Percentiles rank a stretch among this genome's conserved stretches.
These are phyloP conservation scores for Loris lydekkerianus DNA, from an alignment of 2,797 vertebrate genomes.

Conservation along the genomic window DNA sequence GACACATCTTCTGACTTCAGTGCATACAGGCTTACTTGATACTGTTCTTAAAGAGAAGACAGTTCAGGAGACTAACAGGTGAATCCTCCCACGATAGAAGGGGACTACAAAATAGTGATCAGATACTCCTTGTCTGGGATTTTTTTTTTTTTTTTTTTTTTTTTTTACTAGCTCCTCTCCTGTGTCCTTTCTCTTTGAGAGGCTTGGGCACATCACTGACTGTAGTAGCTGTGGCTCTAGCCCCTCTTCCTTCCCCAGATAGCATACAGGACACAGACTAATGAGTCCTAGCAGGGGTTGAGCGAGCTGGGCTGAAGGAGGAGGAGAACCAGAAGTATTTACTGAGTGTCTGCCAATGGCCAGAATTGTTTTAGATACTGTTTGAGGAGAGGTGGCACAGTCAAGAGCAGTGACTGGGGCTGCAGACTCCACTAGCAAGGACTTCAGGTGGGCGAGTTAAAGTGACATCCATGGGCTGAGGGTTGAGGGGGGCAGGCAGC, in stretches of 20 bases:
- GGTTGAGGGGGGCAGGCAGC: not conserved
- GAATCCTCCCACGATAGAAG: not conserved
- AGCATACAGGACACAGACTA: not conserved
- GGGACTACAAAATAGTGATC: not conserved
- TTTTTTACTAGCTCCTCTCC: not conserved
- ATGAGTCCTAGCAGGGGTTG: not conserved
- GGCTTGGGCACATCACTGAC: not conserved
- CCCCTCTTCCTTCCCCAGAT: not conserved
- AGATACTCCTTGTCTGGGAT: not conserved
- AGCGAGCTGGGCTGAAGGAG: not conserved
- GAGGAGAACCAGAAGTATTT: not conserved
- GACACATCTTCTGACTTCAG: not conserved
- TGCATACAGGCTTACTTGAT: not conserved
- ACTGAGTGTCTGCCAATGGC: not conserved
- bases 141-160: conserved; percentile 55
- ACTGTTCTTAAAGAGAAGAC: not conserved
- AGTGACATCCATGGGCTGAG: not conserved
- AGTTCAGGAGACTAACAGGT: not conserved
- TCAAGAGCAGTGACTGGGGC: not conserved
- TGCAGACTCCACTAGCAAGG: not conserved
- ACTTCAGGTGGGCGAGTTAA: not conserved
- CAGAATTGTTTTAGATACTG: not conserved
- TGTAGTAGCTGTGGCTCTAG: not conserved
- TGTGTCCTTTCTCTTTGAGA: not conserved
- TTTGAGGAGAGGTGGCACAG: not conserved